Percentiles rank a stretch among this genome's conserved stretches.
These are phyloP conservation scores for Phrynosoma blainvillii DNA, from an alignment of 2,113 vertebrate genomes.

Conservation along the genomic window DNA sequence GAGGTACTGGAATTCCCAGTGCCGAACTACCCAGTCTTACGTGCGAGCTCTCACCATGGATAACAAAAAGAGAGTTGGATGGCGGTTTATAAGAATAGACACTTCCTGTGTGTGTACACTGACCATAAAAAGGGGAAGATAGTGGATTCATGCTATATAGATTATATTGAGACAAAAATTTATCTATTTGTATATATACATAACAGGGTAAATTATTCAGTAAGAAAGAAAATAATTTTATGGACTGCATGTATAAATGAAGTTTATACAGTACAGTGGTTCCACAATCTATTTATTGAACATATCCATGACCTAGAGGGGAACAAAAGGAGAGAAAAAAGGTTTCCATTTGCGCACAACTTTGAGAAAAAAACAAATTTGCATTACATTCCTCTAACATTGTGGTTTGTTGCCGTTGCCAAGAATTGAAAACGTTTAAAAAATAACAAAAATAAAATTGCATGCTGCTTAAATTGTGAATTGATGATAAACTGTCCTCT, in stretches of 20 bases:
- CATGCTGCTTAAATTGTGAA: conserved; percentile 99
- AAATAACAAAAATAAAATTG: conserved; percentile 90
- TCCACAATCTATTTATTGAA: conserved; percentile 99
- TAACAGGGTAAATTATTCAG: conserved; percentile 99
- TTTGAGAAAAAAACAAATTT: conserved; percentile 79
- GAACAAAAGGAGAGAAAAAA: conserved; percentile 76
- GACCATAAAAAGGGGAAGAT: conserved; percentile 99
- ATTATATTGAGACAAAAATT: conserved; percentile 98
- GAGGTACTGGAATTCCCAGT: conserved; percentile 99
- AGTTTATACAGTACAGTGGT: conserved; percentile 99
- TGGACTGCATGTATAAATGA: conserved; percentile 99
- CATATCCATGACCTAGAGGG: conserved; percentile 99
- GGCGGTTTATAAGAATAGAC: conserved; percentile 99
- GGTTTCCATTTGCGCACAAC: conserved; percentile 94
- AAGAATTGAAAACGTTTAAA: conserved; percentile 92
- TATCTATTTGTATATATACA: conserved; percentile 99
- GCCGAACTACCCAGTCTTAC: conserved; percentile 99
- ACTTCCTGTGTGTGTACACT: conserved; percentile 99
- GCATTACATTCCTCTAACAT: conserved; percentile 97
- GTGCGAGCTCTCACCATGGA: conserved; percentile 99
- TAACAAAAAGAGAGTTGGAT: conserved; percentile 98
- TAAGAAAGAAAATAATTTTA: conserved; percentile 99
- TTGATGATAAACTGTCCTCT: conserved; percentile 95
- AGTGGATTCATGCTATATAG: conserved; percentile 96
- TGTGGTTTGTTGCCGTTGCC: conserved; percentile 99